Base-by-base conservation (phyloP, 2,113 vertebrate genomes). In the Thamnophis sirtalis region DNA sequence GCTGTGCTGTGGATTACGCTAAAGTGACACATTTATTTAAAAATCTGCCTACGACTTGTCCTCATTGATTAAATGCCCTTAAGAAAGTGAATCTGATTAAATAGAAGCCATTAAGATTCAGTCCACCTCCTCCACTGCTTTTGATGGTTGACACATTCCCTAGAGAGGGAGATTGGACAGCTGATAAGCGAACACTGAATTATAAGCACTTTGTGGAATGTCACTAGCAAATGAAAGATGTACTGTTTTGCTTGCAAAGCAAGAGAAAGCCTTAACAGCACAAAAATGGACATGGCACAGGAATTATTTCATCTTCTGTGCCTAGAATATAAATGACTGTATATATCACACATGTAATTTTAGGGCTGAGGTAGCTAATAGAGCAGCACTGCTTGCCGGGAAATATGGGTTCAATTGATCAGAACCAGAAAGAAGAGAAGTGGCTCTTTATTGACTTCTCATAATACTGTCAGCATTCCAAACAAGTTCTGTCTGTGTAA, bases 11-110 rank as follows among this genome's bases (percentile, higher is more conserved):
- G 9, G 96, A 98, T 98, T 98, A 98, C 97, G 95, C 96, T 97
- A 97, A 97, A 98, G 97, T 97, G 97, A 97, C 97, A 97, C 96
- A 97, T 98, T 97, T 98, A 98, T 98, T 98, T 98, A 97, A 98
- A 98, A 98, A 97, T 97, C 97, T 98, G 97, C 97, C 96, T 97
- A 96, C 95, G 97, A 95, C 96, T 97, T 98, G 97, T 98, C 97
- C 96, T 97, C 97, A 98, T 97, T 98, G 97, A 98, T 98, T 98
- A 98, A 98, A 97, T 98, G 97, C 97, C 97, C 97, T 97, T 97
- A 98, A 98, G 97, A 98, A 98, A 97, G 96, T 96, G 95, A 97
- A 95, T 94, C 97, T 97, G 97, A 97, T 97, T 97, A 97, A 97
- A 97, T 91, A 97, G 96, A 97, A 96, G 92, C 85, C 95, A 97